Evolutionary conservation across 2,113 vertebrate species (phyloP), one percentile per base, ranked within the genome.

Genomic region (Daubentonia madagascariensis): DNA sequence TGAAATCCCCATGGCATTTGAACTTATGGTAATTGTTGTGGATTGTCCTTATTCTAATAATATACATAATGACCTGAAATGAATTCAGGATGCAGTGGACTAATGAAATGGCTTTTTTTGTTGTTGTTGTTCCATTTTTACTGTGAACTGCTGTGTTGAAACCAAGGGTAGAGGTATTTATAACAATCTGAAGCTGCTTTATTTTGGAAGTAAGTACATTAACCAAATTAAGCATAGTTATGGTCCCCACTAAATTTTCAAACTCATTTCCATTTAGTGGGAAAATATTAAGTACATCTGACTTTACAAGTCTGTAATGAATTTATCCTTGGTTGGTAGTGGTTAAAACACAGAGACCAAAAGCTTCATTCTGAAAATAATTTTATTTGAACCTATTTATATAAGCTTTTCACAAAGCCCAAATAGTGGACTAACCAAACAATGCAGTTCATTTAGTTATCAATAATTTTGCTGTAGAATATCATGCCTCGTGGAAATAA

Each of bases 201-300:
- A 81, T 73, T 98, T 90, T 92, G 61, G 65, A 96, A 97, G 63
- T 61, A 50, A 97, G 63, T 61, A 50, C 70, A 28, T 92, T 80
- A 94, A 94, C 67, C 0, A 43, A 93, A 93, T 86, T 12, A 96
- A 76, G 1, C 13, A 35, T 75, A 98, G 75, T 84, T 40, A 25
- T 48, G 45, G 20, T 22, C 93, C 50, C 63, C 28, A 22, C 76
- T 43, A 30, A 65, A 70, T 70, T 97, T 98, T 40, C 86, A 68
- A 98, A 92, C 17, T 96, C 50, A 37, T 84, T 96, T 75, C 83
- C 37, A 94, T 95, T 63, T 48, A 68, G 5, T 28, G 0, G 12
- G 4, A 40, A 68, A 97, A 30, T 52, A 40, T 92, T 97, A 96
- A 65, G 18, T 65, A 78, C 40, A 85, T 92, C 73, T 95, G 93